These are phyloP conservation scores for Hirudinaria manillensis DNA, from an alignment of 2,888 invertebrate genomes.

Conservation along the genomic window DNA sequence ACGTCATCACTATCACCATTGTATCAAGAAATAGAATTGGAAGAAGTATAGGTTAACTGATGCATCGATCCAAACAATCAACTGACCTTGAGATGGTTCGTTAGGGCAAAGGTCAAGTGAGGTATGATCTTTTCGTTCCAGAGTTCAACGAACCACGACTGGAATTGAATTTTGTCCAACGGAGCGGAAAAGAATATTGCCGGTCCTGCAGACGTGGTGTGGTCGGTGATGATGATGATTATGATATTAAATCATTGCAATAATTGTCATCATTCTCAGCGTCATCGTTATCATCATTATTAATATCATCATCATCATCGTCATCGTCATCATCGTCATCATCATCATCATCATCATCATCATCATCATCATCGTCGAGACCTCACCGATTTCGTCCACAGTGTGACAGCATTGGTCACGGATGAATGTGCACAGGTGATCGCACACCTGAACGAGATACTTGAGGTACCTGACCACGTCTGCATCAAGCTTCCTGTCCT, in stretches of 20 bases:
- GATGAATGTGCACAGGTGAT: constrained; percentile 14
- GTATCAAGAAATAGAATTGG: neutral
- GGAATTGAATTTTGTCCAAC: constrained; percentile 5
- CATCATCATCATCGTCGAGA: neutral
- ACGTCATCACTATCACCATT: constrained; percentile 20
- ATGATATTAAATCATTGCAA: neutral
- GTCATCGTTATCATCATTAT: neutral
- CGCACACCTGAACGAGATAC: constrained; percentile 10
- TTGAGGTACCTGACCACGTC: neutral
- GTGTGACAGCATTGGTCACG: neutral
- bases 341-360: constrained; percentile 26
- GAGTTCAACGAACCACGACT: constrained; percentile 12
- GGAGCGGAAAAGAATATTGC: neutral
- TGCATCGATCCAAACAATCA: too few species aligned
- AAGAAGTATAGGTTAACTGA: too few species aligned
- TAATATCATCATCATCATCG: neutral
- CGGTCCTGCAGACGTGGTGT: neutral
- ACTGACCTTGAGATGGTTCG: neutral
- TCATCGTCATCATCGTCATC: constrained; percentile 23
- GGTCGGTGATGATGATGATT: constrained; percentile 7
- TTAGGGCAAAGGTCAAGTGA: neutral
- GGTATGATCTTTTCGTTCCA: constrained; percentile 1
- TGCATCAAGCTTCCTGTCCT: neutral
- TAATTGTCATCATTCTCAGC: neutral
- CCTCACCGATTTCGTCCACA: neutral